Evolutionary conservation across 2,888 invertebrate genomes (phyloP).

Genomic region (Oligia latruncula): DNA sequence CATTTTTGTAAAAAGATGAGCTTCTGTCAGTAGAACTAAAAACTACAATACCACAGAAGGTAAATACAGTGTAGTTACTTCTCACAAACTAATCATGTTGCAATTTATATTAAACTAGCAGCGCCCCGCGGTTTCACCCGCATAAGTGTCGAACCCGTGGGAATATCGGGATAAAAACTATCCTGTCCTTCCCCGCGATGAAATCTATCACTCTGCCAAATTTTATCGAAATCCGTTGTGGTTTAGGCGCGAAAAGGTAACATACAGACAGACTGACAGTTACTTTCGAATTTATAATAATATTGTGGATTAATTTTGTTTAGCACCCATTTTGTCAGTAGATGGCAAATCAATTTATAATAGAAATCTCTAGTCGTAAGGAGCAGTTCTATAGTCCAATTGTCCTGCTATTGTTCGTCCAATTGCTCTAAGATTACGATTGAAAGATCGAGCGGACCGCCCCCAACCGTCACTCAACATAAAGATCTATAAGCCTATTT

Average conservation of each 20-base stretch:
- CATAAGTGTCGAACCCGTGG: no score
- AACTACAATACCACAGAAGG: constrained; percentile 3
- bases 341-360: neutral
- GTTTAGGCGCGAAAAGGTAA: no score
- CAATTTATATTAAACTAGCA: neutral
- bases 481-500: constrained; percentile 18
- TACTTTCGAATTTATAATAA: no score
- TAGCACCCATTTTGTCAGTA: neutral
- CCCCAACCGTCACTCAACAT: constrained; percentile 10
- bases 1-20: constrained; percentile 28
- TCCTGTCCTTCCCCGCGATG: no score
- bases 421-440: constrained; percentile 1
- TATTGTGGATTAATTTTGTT: neutral
- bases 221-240: no score
- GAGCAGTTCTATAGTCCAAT: neutral
- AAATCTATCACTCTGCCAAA: no score
- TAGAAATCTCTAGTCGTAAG: neutral
- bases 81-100: constrained; percentile 12
- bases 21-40: constrained; percentile 36
- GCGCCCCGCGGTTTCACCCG: no score
- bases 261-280: no score
- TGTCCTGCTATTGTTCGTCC: neutral
- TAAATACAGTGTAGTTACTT: constrained; percentile 13
- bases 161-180: no score
- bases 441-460: neutral